Evolutionary conservation across 2,113 vertebrate genomes (phyloP), one percentile per base, ranked within the genome.

Genomic region (Anguilla japonica): DNA sequence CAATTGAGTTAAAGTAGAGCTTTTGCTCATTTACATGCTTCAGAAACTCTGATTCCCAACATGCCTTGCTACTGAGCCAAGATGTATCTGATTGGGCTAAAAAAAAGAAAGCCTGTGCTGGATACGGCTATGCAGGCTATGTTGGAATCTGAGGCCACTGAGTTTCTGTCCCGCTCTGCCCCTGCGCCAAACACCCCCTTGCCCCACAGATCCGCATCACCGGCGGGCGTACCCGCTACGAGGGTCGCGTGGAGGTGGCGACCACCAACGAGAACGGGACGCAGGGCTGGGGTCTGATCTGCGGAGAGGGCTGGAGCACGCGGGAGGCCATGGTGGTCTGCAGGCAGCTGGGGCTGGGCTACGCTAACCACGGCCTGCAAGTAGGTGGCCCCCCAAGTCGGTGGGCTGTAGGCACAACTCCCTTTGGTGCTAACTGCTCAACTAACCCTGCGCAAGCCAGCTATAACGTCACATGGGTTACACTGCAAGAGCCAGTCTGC

Each of bases 331-430:
- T 95, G 93, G 97, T 98, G 93, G 97, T 93, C 91, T 99, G 98
- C 93, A 97, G 97, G 93, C 98, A 99, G 93, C 95, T 99, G 85
- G 97, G 97, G 85, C 94, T 98, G 90, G 98, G 98, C 94, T 99
- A 97, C 78, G 96, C 97, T 94, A 98, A 96, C 95, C 97, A 98
- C 18, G 97, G 96, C 89, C 91, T 98, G 87, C 94, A 98, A 97
- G 98, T 99, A 96, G 95, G 98, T 96, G 40, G 84, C 86, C 93
- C 92, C 90, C 89, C 87, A 29, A 34, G 75, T 16, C 13, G n/a
- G 39, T 39, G 79, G 79, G 39, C 39, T 41, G 79, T 41, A 41
- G 79, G 16, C 18, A 14, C 50, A 14, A 34, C 34, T 7, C 46
- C 50, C 50, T 16, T n/a, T 79, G 26, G 41, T 16, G 29, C 71